Evolutionary conservation across 2,797 vertebrate genomes (phyloP), one percentile per base, ranked within the genome.

Genomic region (Myotis vivesi): DNA sequence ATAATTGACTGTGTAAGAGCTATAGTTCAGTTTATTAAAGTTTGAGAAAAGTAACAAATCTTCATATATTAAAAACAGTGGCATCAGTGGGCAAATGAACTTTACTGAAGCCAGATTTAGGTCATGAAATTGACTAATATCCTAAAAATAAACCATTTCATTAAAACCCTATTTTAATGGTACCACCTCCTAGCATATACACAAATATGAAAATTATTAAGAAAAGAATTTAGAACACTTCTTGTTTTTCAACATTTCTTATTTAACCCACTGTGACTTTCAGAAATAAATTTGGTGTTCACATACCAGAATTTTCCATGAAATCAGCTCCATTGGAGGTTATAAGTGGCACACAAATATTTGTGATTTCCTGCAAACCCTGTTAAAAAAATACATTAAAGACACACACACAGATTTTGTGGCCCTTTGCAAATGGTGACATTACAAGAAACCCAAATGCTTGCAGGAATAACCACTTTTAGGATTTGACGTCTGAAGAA

Each of bases 241-340:
- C 15, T 57, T 68, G 57, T 41, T 41, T 89, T 75, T 80, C 62
- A 85, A 6, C 66, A 79, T 79, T 71, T 92, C 11, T 89, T n/a
- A 44, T 85, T 87, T 80, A 91, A 89, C 8, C 5, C 41, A 62
- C 8, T 36, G 12, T 83, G 86, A 46, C 64, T 87, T 95, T 93
- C 1, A 85, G 92, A 96, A 91, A 62, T 90, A 88, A 92, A 77
- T 49, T 95, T 13, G 33, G 36, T 23, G 17, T 97, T 55, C 80
- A 77, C 98, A 97, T 98, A 98, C 98, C 98, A 96, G 98, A 98
- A 20, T 96, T 97, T 83, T 98, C 98, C 82, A 97, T 94, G 96
- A 98, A 98, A 90, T 98, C 98, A 49, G 92, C 97, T 98, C 97
- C 98, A 68, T 79, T 96, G 92, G 96, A 75, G 53, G 95, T 97